A percentile compares a stretch with the other conserved stretches of the same genome.
These are phyloP conservation scores for Laspeyria flexula DNA, from an alignment of 2,888 invertebrate genomes.

Conservation along the genomic window DNA sequence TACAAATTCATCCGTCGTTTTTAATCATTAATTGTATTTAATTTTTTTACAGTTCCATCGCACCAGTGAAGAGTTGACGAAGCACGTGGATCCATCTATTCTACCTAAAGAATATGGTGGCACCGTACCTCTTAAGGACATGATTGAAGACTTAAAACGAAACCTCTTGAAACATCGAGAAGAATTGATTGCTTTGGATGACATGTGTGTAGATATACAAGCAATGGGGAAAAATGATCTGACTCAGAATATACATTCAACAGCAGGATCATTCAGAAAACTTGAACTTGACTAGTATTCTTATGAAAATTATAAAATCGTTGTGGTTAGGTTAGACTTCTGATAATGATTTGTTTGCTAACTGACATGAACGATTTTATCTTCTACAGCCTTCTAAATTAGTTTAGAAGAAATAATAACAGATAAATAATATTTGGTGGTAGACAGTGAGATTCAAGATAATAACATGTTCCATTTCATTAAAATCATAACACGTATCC, in stretches of 20 bases:
- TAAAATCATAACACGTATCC: too few species aligned
- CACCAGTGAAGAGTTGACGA: conserved; percentile 89
- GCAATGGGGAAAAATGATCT: conserved; percentile 86
- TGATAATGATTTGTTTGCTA: too few species aligned
- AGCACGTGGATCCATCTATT: conserved; percentile 90
- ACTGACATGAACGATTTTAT: background rate
- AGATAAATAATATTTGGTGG: background rate
- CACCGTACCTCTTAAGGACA: conserved; percentile 91
- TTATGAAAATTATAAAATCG: background rate
- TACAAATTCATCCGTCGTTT: too few species aligned
- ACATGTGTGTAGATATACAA: conserved; percentile 90
- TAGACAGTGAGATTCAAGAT: background rate
- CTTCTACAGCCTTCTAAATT: background rate
- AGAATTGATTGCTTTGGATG: conserved; percentile 89
- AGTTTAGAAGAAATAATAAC: too few species aligned
- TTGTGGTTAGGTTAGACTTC: conserved; percentile 1
- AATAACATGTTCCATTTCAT: too few species aligned
- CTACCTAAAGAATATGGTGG: conserved; percentile 96
- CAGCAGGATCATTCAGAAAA: conserved; percentile 94
- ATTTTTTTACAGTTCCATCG: conserved; percentile 89
- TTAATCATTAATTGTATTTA: too few species aligned
- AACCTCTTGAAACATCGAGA: conserved; percentile 88
- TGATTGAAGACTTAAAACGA: conserved; percentile 91
- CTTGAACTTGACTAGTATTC: conserved; percentile 90
- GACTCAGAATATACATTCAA: conserved; percentile 90